phyloP scores from a whole-genome alignment of 2,797 vertebrate genomes.

The Eremophila alpestris region DNA sequence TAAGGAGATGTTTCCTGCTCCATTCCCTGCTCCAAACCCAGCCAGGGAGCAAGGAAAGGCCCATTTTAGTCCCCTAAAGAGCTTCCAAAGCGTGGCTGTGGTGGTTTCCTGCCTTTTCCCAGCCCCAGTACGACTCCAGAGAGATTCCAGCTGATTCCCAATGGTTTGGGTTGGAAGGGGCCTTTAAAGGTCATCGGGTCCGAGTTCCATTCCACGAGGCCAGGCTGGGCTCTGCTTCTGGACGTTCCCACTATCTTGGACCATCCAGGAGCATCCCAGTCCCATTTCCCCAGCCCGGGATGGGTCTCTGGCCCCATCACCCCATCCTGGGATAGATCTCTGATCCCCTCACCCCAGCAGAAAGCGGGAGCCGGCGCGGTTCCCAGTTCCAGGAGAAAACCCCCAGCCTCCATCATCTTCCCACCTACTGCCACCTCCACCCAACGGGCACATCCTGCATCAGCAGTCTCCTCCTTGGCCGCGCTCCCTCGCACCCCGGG shows the following conservation, averaged over 20 bases:
- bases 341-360: neutral
- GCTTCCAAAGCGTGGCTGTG: fast-evolving
- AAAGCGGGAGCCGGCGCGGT: fast-evolving
- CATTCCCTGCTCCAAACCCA: neutral
- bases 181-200: neutral
- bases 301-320: neutral
- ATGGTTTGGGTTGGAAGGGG: neutral
- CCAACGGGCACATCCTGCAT: fast-evolving
- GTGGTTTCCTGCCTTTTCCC: neutral
- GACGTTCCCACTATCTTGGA: neutral
- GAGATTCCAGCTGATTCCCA: neutral
- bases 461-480: too few relatives aligned
- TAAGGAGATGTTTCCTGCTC: neutral
- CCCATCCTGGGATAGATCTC: neutral
- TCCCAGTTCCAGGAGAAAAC: neutral
- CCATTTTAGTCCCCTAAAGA: neutral
- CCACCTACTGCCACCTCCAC: fast-evolving
- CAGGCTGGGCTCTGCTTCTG: neutral
- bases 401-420: neutral
- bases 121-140: fast-evolving
- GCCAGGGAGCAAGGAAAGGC: neutral
- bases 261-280: neutral
- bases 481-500: fast-evolving
- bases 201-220: fast-evolving
- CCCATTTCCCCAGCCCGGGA: fast-evolving